Evolutionary conservation across 2,888 invertebrate species (phyloP), one percentile per base, ranked within the genome.

Genomic region (Pocota personata): DNA sequence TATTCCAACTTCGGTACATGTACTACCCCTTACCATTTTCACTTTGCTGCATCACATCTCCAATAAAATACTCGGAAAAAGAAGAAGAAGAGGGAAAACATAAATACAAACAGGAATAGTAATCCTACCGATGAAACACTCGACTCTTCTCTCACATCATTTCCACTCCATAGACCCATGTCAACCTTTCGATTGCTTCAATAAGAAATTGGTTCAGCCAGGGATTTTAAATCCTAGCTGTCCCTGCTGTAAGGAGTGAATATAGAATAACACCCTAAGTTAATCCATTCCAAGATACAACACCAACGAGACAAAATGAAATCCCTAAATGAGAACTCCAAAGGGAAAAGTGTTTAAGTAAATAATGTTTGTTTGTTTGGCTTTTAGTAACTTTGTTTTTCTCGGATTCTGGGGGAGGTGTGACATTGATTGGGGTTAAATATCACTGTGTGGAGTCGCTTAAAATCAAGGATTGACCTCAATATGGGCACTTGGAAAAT

Each of bases 261-360:
- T 50, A 30, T 21, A 50, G 60, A 62, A 67, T 10, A 37, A 50
- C 37, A 50, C 30, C 8, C 37, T 7, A 1, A 72, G 50, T 27
- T 40, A 50, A 60, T 72, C 19, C 50, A 12, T 71, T 57, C n/a
- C 30, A n/a, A 30, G 21, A 67, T 37, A 24, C 55, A 12, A 55
- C 40, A 52, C 16, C 67, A 30, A 67, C 5, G n/a, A 55, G 19
- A 19, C 37, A 43, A 66, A 67, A 35, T 57, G 19, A 46, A 43
- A 43, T 71, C 57, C 32, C 21, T 46, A 71, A 57, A 71, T 71
- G 46, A 58, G 46, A 57, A 58, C 32, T 57, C 72, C 32, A 62
- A 73, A 48, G 57, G 60, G 46, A 62, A 52, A 78, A 71, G 35
- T 72, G 64, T 78, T 78, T 50, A 69, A 77, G 77, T 78, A 60